Evolutionary conservation across 2,888 invertebrate genomes (phyloP), one percentile per base, ranked within the genome.

Genomic region (Clostera curtula): DNA sequence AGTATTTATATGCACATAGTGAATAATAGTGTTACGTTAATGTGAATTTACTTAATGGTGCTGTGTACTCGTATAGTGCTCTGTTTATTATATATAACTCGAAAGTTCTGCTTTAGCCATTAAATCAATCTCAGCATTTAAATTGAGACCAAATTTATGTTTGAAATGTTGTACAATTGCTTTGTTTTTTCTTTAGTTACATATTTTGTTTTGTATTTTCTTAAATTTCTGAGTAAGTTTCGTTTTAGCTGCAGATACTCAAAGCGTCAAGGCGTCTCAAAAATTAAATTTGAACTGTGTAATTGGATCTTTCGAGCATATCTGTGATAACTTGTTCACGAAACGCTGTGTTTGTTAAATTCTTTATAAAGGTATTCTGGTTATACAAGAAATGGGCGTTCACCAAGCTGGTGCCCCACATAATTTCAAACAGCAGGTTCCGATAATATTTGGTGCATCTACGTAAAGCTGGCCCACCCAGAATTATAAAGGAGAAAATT

Each of bases 361-460:
- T 23, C 18, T 28, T 28, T 17, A 23, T 17, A 6, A 8, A 9
- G 7, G 17, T 15, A 23, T 28, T 13, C 13, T 13, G 12, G 6
- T 13, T 12, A 13, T 34, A 35, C 9, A 36, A 25, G 19, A 36
- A 33, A 19, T 32, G 25, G 18, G 35, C 31, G 15, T 37, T 37
- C 9, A 34, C 31, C 2, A 37, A 9, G 10, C 29, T 31, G 2
- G 33, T 33, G 7, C 34, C 39, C 35, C 32, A 37, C 5, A 40
- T 25, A 5, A 35, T 27, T 22, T 36, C 25, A 22, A 28, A 25
- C 6, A 11, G n/a, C 9, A 30, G 8, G 7, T 25, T 30, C 3
- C 37, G 23, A 24, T 38, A 40, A 38, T 36, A 43, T 29, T 43
- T 39, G 10, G 31, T 27, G 24, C 34, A 38, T 19, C 35, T 26